Base-by-base conservation (phyloP, 2,797 vertebrate species). In the Heterohyrax brucei region DNA sequence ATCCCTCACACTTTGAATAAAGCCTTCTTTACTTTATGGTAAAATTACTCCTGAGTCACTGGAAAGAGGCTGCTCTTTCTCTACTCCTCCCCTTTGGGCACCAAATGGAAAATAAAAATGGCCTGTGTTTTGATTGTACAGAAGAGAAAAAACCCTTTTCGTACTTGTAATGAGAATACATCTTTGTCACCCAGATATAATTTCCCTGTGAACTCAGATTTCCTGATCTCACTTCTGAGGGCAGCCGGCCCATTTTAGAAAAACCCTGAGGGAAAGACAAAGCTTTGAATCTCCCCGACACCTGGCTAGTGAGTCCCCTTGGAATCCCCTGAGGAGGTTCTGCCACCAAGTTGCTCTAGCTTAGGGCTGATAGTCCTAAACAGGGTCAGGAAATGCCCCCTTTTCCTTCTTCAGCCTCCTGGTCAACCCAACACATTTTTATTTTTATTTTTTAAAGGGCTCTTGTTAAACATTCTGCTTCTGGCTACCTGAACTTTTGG, bases 141-240 rank as follows among this genome's bases (percentile, higher is more conserved):
- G 61, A 66, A 73, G 70, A 88, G 66, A 94, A 93, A 94, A 93
- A 94, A 84, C 24, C 72, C 66, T 93, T 87, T 53, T 28, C 26
- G 10, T 39, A 22, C 39, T 75, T n/a, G 9, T 76, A 59, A 46
- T 33, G 72, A 89, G 66, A 92, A 39, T 44, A 39, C 39, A 46
- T 73, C 77, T 94, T 88, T 26, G 78, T 82, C 92, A 87, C 62
- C 12, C 59, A 91, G 89, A 21, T 48, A 75, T 4, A 16, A 30
- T 87, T 93, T 96, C 80, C 80, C 50, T 8, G 7, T 94, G 18
- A 92, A 94, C 81, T 84, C 77, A 75, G 26, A 21, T 75, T 73
- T 91, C 44, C 84, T 82, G 70, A 79, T 39, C n/a, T 80, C 39
- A 39, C 2, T 0, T 44, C 61, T 94, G 76, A 28, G 62, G 66